Base-by-base conservation (phyloP, 1,140 invertebrate genomes). In the Bicyclus anynana region DNA sequence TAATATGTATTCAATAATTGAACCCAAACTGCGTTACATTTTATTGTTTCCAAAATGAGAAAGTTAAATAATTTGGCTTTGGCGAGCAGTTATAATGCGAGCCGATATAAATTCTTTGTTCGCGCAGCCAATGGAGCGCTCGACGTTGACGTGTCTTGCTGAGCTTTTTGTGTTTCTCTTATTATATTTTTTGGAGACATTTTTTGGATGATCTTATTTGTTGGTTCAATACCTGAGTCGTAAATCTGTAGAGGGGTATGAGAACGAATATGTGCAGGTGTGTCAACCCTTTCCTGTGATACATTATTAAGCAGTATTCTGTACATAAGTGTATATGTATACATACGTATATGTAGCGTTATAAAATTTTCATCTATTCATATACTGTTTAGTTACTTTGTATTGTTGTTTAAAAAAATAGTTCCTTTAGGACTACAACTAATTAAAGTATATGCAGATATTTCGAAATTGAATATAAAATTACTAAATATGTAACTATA, bases 61-160 rank as follows among this genome's bases (percentile, higher is more conserved):
- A 52, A 52, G 62, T 53, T 49, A 62, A 71, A 66, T 67, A 71
- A 67, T 72, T 62, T 70, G 38, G 55, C 48, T 52, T 66, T 67
- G 60, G 69, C 57, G 61, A 67, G 72, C 69, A 74, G 66, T 76
- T 76, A 84, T 73, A 79, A 82, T 67, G 67, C 64, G 72, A 72
- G 76, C 76, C 68, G 74, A 84, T 86, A 86, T 88, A n/a, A n/a
- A n/a, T 85, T 81, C 79, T 83, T 84, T 86, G 81, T 86, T 77
- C 77, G 72, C 55, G 37, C 77, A 74, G 63, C 80, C 83, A 86
- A 84, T 86, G 77, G 80, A 76, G 74, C 75, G 73, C 69, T 42
- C 69, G 77, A 74, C 75, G 73, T 83, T 75, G 80, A 83, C 74
- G 77, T 73, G 72, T 74, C 72, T 84, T 80, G 76, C 68, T 73